Conservation (phyloP, 1,140 invertebrate genomes). For the Hylaeus anthracinus region DNA sequence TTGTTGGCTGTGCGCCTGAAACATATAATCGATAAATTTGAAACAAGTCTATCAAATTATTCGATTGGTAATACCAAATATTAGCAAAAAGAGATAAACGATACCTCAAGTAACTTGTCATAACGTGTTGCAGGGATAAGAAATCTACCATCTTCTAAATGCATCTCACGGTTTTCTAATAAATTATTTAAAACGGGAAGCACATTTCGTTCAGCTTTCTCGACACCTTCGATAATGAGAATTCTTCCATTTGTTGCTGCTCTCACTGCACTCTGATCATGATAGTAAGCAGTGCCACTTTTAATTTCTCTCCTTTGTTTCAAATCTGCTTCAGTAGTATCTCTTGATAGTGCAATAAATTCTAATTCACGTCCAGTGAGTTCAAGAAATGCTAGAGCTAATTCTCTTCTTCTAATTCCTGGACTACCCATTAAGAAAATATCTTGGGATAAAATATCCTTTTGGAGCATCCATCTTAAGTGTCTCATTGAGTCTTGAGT, state of each 20-base stretch:
- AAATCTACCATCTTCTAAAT: slow-evolving; percentile 97
- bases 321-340: slow-evolving; percentile 97
- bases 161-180: slow-evolving; percentile 99
- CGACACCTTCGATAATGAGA: slow-evolving; percentile 97
- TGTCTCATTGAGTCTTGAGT: slow-evolving; percentile 89
- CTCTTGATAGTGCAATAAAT: slow-evolving; percentile 95
- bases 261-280: slow-evolving; percentile 97
- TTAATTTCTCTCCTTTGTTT: slow-evolving; percentile 97
- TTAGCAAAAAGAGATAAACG: neutral
- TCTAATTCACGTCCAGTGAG: slow-evolving; percentile 94
- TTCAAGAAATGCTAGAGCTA: slow-evolving; percentile 94
- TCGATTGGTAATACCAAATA: slow-evolving; percentile 1
- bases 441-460: slow-evolving; percentile 95
- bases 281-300: slow-evolving; percentile 92
- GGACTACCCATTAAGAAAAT: slow-evolving; percentile 97
- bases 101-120: slow-evolving; percentile 93
- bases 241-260: slow-evolving; percentile 94
- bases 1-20: slow-evolving; percentile 88
- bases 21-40: slow-evolving; percentile 26
- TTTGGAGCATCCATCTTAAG: slow-evolving; percentile 96
- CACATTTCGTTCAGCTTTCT: slow-evolving; percentile 98
- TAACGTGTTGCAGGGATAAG: slow-evolving; percentile 93
- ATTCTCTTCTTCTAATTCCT: slow-evolving; percentile 88
- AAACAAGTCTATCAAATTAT: slow-evolving; percentile 28
- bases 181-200: slow-evolving; percentile 98